Evolutionary conservation across 1,140 invertebrate species (phyloP), one percentile per base, ranked within the genome.

Genomic region (Euura lappo): DNA sequence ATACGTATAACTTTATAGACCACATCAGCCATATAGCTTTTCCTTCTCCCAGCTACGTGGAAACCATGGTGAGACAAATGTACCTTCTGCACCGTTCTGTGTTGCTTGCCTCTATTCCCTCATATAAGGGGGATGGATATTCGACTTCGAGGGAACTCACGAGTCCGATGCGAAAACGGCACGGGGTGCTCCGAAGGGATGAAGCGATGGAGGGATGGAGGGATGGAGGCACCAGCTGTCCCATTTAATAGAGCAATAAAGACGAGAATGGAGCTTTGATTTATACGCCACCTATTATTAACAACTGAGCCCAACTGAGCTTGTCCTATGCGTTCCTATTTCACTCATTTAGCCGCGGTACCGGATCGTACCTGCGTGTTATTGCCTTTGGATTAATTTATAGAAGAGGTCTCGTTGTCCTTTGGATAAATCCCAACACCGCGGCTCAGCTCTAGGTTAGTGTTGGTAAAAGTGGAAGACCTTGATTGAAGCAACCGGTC

Each of bases 181-280:
- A 64, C 13, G 10, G 10, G 10, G 60, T 13, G 10, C 10, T 13
- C 10, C 10, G 60, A 13, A 64, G 28, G 60, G 60, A 64, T 13
- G 60, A 64, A 13, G 60, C 28, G 28, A 28, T 28, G 28, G 28
- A 64, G 60, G 60, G 13, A 13, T 10, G 67, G 67, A 68, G 67
- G 28, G 13, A 8, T 44, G 8, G 67, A 78, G 79, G 80, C 77
- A 81, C 81, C 85, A 86, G 84, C 85, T 86, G 85, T 83, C 85
- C 81, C 80, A 79, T 87, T 87, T 87, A 86, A 85, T 86, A 82
- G 83, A 86, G 85, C 84, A 87, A 87, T 87, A 87, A 87, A 87
- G 85, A 86, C 83, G 77, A 81, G 84, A 86, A 84, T 85, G 78
- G 80, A 77, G 78, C 82, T 82, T 83, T 87, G 86, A 87, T 87